phyloP scores from a whole-genome alignment of 2,113 vertebrate genomes.

The Prunella himalayana region DNA sequence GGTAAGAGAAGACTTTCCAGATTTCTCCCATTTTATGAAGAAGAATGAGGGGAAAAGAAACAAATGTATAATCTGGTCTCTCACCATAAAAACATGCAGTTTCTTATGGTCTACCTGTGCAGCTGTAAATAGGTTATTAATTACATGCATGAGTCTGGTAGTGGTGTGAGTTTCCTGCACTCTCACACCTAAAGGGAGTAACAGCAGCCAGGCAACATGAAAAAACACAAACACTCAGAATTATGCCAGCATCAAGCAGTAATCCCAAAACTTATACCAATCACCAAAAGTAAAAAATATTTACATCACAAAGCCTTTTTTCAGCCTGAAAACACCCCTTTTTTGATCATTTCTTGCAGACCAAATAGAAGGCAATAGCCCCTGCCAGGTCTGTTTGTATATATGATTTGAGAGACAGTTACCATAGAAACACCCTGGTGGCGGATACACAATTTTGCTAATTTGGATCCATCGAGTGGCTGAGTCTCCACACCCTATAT shows the following conservation, averaged over 20 bases:
- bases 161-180: not conserved
- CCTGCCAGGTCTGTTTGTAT: slow-evolving; percentile 71
- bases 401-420: slow-evolving; percentile 74
- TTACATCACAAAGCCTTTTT: not conserved
- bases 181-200: not conserved
- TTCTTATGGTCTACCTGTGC: not conserved
- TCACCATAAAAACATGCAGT: not conserved
- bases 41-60: slow-evolving; percentile 33
- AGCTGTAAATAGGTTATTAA: not conserved
- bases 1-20: slow-evolving; percentile 14
- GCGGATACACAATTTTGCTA: slow-evolving; percentile 73
- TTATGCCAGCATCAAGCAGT: not conserved
- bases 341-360: slow-evolving; percentile 59
- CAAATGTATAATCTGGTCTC: not conserved
- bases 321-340: slow-evolving; percentile 46
- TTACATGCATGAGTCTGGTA: not conserved
- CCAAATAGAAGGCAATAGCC: slow-evolving; percentile 65
- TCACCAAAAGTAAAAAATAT: not conserved
- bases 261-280: not conserved
- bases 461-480: slow-evolving; percentile 68
- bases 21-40: slow-evolving; percentile 21
- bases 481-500: slow-evolving; percentile 23
- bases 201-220: not conserved
- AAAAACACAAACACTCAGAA: not conserved
- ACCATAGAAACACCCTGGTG: slow-evolving; percentile 78